Evolutionary conservation across 2,888 invertebrate species (phyloP), one percentile per base, ranked within the genome.

Genomic region (Athalia circularis): DNA sequence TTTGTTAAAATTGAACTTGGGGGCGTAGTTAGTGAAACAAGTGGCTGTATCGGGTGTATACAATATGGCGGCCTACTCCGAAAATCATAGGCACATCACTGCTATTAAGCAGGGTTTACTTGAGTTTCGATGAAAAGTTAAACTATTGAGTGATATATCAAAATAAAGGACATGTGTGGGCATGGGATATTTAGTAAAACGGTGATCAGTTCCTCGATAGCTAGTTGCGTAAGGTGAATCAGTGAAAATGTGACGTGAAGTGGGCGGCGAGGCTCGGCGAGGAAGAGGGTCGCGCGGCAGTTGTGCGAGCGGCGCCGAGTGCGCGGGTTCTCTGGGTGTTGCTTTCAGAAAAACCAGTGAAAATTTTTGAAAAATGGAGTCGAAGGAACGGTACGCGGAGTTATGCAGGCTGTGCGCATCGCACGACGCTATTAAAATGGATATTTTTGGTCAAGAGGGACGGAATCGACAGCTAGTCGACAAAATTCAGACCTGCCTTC

Each of bases 341-440:
- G 78, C 70, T 74, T 74, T 65, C 45, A 54, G 54, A 72, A 65
- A 74, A 78, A 65, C 64, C 62, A 54, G 59, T 78, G 64, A 48
- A 52, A 59, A 65, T 52, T 61, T 57, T 43, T 64, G 15, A 77
- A 64, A 65, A 77, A 74, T 65, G 77, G 76, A 77, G 43, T 80
- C 83, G 65, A 92, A 92, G 91, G 86, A 88, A 81, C 89, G 89
- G 74, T 91, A 90, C 84, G 85, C 90, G 80, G 90, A 91, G 81
- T 88, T 91, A 5, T 91, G 91, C 86, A 88, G 91, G 83, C 89
- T 91, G 74, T 91, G 91, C 85, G 91, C 91, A 80, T 89, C 90
- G 65, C 90, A 90, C 86, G 91, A 91, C 83, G 89, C 89, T 81
- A 89, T 90, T 81, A 91, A 91, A 85, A 90, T 91, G 88, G 89